Conservation (phyloP, 2,113 vertebrate species). For the Macquaria australasica region DNA sequence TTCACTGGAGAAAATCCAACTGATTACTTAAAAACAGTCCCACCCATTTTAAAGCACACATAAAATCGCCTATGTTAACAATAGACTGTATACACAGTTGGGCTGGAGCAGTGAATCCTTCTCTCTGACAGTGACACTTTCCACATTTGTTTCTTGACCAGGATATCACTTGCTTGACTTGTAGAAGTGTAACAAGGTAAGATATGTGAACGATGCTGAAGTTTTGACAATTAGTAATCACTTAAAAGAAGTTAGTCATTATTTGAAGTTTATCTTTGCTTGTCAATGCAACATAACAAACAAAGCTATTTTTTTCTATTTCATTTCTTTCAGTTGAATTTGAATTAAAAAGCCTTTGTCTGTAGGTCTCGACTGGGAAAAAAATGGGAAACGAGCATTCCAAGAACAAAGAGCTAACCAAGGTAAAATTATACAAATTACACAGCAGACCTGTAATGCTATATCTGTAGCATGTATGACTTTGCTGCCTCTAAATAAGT, state of each 20-base stretch:
- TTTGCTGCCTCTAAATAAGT: not conserved
- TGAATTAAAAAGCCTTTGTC: not conserved
- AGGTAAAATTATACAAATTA: slow-evolving; percentile 63
- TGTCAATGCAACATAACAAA: not conserved
- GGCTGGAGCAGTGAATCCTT: slow-evolving; percentile 25
- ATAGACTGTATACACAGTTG: slow-evolving; percentile 42
- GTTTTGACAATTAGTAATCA: not conserved
- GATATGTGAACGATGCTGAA: not conserved
- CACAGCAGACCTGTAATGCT: not conserved
- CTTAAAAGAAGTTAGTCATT: not conserved
- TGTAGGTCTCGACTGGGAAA: slow-evolving; percentile 13
- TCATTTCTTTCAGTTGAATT: slow-evolving; percentile 13
- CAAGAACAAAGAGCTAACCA: slow-evolving; percentile 10
- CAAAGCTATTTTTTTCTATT: not conserved
- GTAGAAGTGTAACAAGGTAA: slow-evolving; percentile 57
- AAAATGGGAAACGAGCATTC: slow-evolving; percentile 83
- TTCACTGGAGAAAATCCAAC: slow-evolving; percentile 38
- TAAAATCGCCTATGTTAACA: slow-evolving; percentile 44
- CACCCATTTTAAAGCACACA: slow-evolving; percentile 76
- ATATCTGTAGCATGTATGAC: not conserved
- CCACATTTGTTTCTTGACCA: slow-evolving; percentile 3
- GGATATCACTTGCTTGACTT: slow-evolving; percentile 34
- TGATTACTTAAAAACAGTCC: slow-evolving; percentile 65
- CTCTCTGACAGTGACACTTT: slow-evolving; percentile 2
- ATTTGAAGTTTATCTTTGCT: not conserved